These are phyloP conservation scores for Molossus alvarezi DNA, from an alignment of 2,797 vertebrate species.

Conservation along the genomic window DNA sequence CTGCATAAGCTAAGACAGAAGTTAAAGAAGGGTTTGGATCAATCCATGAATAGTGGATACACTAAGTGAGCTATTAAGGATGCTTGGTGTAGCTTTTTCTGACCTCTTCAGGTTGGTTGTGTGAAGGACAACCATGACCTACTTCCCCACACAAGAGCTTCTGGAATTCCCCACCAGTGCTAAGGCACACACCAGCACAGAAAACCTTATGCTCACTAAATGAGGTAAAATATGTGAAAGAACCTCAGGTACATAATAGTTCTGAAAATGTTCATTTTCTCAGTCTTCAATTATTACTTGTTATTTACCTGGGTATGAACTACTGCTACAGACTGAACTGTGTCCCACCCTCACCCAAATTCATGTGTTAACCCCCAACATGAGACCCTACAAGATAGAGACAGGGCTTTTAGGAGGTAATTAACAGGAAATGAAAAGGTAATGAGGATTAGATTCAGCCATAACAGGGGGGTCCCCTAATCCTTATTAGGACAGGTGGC, in stretches of 20 bases:
- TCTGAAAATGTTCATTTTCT: constrained; percentile 7
- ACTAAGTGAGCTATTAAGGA: background rate
- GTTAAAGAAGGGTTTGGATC: background rate
- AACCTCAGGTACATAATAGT: background rate
- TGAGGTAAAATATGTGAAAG: background rate
- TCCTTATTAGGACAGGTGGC: background rate
- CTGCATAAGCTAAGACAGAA: background rate
- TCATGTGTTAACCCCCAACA: background rate
- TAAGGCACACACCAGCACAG: background rate
- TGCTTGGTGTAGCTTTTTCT: background rate
- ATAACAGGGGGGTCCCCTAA: background rate
- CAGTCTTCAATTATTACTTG: background rate
- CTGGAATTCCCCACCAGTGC: background rate
- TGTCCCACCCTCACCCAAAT: background rate
- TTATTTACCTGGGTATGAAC: background rate
- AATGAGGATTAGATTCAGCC: background rate
- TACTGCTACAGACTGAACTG: background rate
- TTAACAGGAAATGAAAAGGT: background rate
- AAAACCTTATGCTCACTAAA: background rate
- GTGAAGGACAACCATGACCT: background rate
- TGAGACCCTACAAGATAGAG: background rate
- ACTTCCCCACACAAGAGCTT: background rate
- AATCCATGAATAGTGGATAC: background rate
- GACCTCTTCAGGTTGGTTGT: background rate
- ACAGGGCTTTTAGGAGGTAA: background rate